phyloP scores from a whole-genome alignment of 2,113 vertebrate genomes.

The Grammomys surdaster region DNA sequence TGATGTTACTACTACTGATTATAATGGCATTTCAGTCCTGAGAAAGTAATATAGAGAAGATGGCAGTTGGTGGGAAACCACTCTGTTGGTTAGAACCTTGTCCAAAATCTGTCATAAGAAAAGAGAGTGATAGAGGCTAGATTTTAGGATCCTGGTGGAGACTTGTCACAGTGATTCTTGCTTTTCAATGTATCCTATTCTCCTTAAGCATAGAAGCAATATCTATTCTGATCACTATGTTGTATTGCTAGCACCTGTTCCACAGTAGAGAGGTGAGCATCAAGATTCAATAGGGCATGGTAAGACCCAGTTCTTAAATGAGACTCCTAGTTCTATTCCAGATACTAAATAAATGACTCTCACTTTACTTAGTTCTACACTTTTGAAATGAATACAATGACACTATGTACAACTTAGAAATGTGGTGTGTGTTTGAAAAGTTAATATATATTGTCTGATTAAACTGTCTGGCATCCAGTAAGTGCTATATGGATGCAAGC shows the following conservation, averaged over 20 bases:
- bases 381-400: background rate
- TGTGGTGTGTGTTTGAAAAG: background rate
- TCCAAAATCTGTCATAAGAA: background rate
- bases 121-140: background rate
- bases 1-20: too few relatives aligned
- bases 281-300: too few relatives aligned
- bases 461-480: background rate
- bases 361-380: background rate
- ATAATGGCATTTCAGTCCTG: too few relatives aligned
- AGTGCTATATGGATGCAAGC: background rate
- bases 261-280: background rate
- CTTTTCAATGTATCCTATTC: background rate
- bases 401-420: fast-evolving
- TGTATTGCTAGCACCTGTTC: background rate
- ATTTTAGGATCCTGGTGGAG: background rate
- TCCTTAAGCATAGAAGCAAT: background rate
- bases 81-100: background rate
- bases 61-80: background rate
- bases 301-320: background rate
- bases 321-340: background rate
- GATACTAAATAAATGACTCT: background rate
- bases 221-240: background rate
- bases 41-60: background rate
- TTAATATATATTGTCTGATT: background rate
- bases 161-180: background rate